These are phyloP conservation scores for Tetramorium alpestre DNA, from an alignment of 1,140 invertebrate genomes.

Conservation along the genomic window DNA sequence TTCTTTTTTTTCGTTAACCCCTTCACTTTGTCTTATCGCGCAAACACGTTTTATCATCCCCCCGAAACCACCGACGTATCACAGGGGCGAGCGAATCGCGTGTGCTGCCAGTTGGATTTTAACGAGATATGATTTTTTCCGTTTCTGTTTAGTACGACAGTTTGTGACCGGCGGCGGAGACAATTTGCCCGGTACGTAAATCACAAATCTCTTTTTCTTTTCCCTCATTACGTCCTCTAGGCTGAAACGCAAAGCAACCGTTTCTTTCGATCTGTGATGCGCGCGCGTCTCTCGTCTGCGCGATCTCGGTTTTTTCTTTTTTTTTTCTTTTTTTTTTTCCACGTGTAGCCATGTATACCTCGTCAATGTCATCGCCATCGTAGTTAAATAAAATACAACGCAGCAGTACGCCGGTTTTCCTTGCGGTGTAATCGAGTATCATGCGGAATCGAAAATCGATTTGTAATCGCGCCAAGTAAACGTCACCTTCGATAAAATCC, in stretches of 20 bases:
- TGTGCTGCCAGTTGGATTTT: constrained; percentile 79
- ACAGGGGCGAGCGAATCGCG: constrained; percentile 76
- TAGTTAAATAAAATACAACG: constrained; percentile 41
- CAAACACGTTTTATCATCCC: constrained; percentile 21
- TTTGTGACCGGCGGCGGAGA: constrained; percentile 90
- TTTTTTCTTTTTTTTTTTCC: not conserved
- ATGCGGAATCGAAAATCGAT: constrained; percentile 44
- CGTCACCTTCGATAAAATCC: not conserved
- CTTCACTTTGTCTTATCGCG: not conserved
- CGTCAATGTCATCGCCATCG: constrained; percentile 29
- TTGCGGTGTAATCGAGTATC: constrained; percentile 6
- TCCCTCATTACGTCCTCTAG: constrained; percentile 75
- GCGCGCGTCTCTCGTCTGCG: constrained; percentile 43
- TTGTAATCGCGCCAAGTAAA: not conserved
- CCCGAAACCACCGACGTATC: constrained; percentile 72
- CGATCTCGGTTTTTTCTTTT: not conserved
- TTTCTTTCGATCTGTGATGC: constrained; percentile 47
- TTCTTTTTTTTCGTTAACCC: not conserved
- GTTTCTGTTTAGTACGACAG: constrained; percentile 90
- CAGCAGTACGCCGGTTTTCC: not conserved
- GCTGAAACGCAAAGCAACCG: constrained; percentile 65
- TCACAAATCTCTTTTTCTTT: constrained; percentile 84
- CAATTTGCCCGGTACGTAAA: constrained; percentile 90
- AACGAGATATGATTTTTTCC: constrained; percentile 86
- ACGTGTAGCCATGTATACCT: not conserved